Conservation (phyloP, 2,113 vertebrate genomes). For the Dicaeum eximium region DNA sequence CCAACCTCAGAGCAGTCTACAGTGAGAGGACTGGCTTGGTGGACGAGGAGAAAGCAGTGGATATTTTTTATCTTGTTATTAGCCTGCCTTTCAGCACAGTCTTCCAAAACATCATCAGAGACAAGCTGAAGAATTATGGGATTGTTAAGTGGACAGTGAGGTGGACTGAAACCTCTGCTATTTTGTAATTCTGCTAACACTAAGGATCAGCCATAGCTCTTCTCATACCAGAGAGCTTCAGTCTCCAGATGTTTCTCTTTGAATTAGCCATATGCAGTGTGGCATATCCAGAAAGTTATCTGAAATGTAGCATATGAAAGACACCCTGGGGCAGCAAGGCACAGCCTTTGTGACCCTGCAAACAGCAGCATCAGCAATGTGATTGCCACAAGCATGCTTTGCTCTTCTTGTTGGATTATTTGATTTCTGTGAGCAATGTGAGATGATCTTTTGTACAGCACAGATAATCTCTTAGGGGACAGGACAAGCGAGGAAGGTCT, state of each 20-base stretch:
- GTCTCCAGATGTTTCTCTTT: background rate
- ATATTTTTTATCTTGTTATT: background rate
- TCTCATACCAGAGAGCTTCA: background rate
- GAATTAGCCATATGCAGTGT: background rate
- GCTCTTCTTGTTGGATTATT: background rate
- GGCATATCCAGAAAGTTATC: background rate
- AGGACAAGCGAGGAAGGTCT: background rate
- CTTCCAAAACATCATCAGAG: background rate
- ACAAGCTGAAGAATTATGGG: background rate
- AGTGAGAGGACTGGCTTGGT: background rate
- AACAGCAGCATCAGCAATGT: background rate
- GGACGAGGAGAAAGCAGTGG: background rate
- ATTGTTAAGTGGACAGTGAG: background rate
- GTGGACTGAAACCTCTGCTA: background rate
- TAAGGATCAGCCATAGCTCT: background rate
- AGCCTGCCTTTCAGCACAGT: background rate
- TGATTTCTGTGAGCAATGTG: background rate
- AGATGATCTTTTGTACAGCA: background rate
- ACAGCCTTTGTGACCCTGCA: background rate
- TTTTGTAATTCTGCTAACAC: background rate
- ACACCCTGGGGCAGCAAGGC: background rate
- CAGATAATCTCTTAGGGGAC: background rate
- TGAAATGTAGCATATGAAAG: background rate
- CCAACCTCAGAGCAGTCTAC: background rate
- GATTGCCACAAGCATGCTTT: background rate